Evolutionary conservation across 2,888 invertebrate species (phyloP).

Genomic region (Andrena minutula): DNA sequence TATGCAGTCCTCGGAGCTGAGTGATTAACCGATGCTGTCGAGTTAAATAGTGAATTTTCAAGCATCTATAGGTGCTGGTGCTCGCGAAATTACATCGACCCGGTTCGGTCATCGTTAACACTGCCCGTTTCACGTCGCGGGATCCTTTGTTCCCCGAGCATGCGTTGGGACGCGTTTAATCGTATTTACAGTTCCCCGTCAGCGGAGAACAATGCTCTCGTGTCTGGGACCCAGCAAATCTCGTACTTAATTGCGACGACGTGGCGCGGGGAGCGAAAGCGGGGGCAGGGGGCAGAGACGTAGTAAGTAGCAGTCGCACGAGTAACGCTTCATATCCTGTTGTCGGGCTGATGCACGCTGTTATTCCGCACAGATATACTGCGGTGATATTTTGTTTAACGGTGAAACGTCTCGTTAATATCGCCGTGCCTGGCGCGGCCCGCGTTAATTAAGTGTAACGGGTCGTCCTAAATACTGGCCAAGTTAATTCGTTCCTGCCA

Average conservation of each 20-base stretch:
- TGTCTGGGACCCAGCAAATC: slow-evolving; percentile 31
- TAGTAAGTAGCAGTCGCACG: slow-evolving; percentile 38
- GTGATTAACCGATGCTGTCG: not conserved
- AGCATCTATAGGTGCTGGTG: not conserved
- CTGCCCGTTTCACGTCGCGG: slow-evolving; percentile 7
- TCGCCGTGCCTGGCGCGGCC: slow-evolving; percentile 9
- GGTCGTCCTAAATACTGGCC: slow-evolving; percentile 42
- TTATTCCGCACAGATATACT: slow-evolving; percentile 26
- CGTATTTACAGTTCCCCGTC: slow-evolving; percentile 32
- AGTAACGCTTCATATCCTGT: slow-evolving; percentile 45
- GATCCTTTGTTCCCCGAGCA: slow-evolving; percentile 3
- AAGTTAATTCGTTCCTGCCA: slow-evolving; percentile 52
- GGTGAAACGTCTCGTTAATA: slow-evolving; percentile 39
- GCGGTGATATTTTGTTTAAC: slow-evolving; percentile 44
- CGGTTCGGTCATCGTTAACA: slow-evolving; percentile 8
- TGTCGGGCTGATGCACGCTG: slow-evolving; percentile 19
- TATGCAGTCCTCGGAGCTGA: not conserved
- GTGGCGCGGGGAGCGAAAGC: not conserved
- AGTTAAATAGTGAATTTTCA: slow-evolving; percentile 11
- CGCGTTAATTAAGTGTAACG: slow-evolving; percentile 55
- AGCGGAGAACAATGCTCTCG: slow-evolving; percentile 26
- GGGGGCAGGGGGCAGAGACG: not conserved
- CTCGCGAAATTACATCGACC: not conserved
- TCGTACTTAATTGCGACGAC: slow-evolving; percentile 47
- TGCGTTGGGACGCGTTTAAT: slow-evolving; percentile 35